Evolutionary conservation across 2,797 vertebrate genomes (phyloP), one percentile per base, ranked within the genome.

Genomic region (Etheostoma perlongum): DNA sequence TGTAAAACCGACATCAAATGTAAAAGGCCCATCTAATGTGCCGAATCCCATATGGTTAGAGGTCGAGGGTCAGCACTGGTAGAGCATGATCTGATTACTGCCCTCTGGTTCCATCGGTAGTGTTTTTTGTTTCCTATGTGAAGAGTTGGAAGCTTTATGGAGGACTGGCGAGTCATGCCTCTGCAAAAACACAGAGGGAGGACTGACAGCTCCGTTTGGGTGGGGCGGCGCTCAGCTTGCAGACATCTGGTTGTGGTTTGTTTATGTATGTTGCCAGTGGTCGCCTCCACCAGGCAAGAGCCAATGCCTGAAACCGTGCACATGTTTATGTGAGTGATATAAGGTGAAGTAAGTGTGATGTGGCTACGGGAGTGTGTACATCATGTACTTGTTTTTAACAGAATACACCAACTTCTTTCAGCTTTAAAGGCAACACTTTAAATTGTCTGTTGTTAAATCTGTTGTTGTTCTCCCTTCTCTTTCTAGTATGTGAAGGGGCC

Each of bases 181-280:
- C 6, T 91, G 89, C 87, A 87, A 77, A 90, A 91, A 82, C 79
- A 89, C 86, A 91, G 83, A 85, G 80, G 72, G 71, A 79, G 71
- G 74, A 76, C 86, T 89, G 88, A 87, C 82, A 73, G 84, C 75
- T 88, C 58, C 11, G 66, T 86, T 62, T 89, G 92, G 92, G 90
- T 67, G 88, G 85, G 79, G 86, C 65, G 47, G 76, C 6, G 55
- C 78, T 78, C 73, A 11, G 76, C 72, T 58, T 74, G 13, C 61
- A 72, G 14, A 92, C 93, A 93, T 94, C 93, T 94, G 93, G 88
- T 90, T 80, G 89, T 88, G 89, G 89, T 93, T 92, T 92, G 83
- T 92, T 91, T 88, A 79, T 91, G 79, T 83, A 69, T 82, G 79
- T 89, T 90, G 83, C 86, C 74, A 84, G 77, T 77, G 85, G 82